Percentiles rank a stretch among this genome's conserved stretches.
phyloP scores from a whole-genome alignment of 2,113 vertebrate genomes.

The Suricata suricatta region DNA sequence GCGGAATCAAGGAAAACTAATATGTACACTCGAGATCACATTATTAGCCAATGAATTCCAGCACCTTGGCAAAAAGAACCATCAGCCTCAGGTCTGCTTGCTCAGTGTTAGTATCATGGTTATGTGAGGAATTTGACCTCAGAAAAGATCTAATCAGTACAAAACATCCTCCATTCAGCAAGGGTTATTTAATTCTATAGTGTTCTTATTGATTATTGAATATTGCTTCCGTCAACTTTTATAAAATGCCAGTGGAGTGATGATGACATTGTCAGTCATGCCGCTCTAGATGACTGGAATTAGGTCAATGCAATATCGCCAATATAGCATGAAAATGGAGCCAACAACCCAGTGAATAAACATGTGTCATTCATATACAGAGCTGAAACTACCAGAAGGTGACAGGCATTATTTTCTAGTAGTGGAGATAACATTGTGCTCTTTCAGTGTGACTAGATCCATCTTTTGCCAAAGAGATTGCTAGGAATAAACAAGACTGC shows the following conservation, averaged over 20 bases:
- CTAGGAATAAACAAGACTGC: neutral
- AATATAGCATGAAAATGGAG: slow-evolving; percentile 7
- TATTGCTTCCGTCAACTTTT: slow-evolving; percentile 38
- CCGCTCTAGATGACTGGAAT: slow-evolving; percentile 23
- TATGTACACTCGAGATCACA: neutral
- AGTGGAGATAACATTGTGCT: neutral
- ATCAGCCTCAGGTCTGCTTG: neutral
- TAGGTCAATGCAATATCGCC: neutral
- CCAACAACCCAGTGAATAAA: neutral
- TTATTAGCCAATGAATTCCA: neutral
- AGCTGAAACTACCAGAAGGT: neutral
- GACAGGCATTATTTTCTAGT: neutral
- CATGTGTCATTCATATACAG: neutral
- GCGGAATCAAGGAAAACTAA: neutral
- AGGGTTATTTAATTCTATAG: slow-evolving; percentile 38
- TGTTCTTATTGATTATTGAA: slow-evolving; percentile 54
- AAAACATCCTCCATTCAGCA: slow-evolving; percentile 8
- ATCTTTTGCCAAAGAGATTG: neutral
- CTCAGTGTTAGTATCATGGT: neutral
- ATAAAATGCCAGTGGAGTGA: slow-evolving; percentile 44
- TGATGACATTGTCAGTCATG: neutral
- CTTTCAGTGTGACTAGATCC: neutral
- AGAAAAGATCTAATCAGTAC: slow-evolving; percentile 25
- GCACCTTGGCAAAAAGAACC: neutral
- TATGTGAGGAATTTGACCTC: slow-evolving; percentile 42